Base-by-base conservation (phyloP, 2,888 invertebrate species). In the Ischnus inquisitorius region DNA sequence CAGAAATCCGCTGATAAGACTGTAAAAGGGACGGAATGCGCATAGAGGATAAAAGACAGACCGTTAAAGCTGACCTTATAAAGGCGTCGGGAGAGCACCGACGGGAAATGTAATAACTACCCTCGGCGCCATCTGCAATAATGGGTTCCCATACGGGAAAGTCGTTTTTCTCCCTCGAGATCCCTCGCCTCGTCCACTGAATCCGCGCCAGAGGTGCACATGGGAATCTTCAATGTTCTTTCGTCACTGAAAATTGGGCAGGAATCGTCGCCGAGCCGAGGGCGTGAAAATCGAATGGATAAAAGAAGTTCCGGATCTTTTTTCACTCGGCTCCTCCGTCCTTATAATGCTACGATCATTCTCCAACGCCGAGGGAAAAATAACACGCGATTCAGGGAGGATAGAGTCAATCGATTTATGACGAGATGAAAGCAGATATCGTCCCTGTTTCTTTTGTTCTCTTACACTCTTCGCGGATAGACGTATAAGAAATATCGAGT, bases 321-420 rank as follows among this genome's bases (percentile, higher is more conserved):
- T 74, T 68, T 41, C 54, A 43, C 41, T 41, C 16, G 1, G 51
- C 62, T 14, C 67, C 8, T 16, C 34, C 48, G 34, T 12, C 67
- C n/a, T 16, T n/a, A 39, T 41, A 62, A 79, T 51, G 46, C 46
- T 74, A 4, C 34, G 34, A 34, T n/a, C n/a, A n/a, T 19, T 74
- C 12, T 22, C 28, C 43, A 62, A 14, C 39, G 22, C 25, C 43
- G 3, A 16, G 14, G 46, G 25, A 68, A 39, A 34, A 57, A 65
- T 19, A n/a, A 51, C 64, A 64, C 39, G 34, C 25, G 46, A 16
- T 28, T 28, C 25, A 10, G 41, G 16, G 19, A 14, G 4, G 1
- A 19, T 34, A 19, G 19, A 72, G 57, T 60, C 46, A 48, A 74
- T 67, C 79, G 57, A 79, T 79, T 65, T 65, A 65, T 74, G 46